Base-by-base conservation (phyloP, 1,140 invertebrate species). In the Drosophila nebulosa region DNA sequence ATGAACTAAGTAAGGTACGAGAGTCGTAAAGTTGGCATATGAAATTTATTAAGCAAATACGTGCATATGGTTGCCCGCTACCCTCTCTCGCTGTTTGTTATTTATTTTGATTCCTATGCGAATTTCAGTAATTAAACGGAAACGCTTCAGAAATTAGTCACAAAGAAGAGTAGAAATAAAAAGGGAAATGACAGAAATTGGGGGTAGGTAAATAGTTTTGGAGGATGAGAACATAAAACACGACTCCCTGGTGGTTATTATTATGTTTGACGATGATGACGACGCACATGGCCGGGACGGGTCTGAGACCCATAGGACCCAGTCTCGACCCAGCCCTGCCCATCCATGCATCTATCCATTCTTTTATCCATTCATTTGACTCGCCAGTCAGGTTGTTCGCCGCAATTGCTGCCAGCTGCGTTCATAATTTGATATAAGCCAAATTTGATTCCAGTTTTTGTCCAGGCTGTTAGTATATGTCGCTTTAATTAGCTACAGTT, bases 401-500 rank as follows among this genome's bases (percentile, higher is more conserved):
- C 60, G 64, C 79, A 79, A 86, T 85, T 85, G 81, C 78, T 86
- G 81, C 80, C 80, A 85, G 81, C 81, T 85, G 80, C 72, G 83
- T 74, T 81, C 81, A 85, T 85, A 85, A 85, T 86, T 85, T 85
- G 78, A 85, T 85, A 86, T 85, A 66, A 78, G 78, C 78, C 66
- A 78, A 85, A 85, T 85, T 85, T 85, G 78, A 88, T 86, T 85
- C 83, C 67, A 85, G 83, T 86, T 86, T 78, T 72, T 64, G 66
- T 68, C 36, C 64, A 30, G 30, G n/a, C 70, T 71, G 56, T 64
- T 69, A 52, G 61, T 71, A 58, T 71, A 52, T 72, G 58, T 74
- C 62, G 83, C 61, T 72, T 86, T 85, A 85, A 85, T 85, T 85
- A 85, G 81, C 78, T 88, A 78, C 81, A 81, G 81, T 86, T 86